These are phyloP conservation scores for Drosophila kohkoa DNA, from an alignment of 1,140 invertebrate species.

Conservation along the genomic window DNA sequence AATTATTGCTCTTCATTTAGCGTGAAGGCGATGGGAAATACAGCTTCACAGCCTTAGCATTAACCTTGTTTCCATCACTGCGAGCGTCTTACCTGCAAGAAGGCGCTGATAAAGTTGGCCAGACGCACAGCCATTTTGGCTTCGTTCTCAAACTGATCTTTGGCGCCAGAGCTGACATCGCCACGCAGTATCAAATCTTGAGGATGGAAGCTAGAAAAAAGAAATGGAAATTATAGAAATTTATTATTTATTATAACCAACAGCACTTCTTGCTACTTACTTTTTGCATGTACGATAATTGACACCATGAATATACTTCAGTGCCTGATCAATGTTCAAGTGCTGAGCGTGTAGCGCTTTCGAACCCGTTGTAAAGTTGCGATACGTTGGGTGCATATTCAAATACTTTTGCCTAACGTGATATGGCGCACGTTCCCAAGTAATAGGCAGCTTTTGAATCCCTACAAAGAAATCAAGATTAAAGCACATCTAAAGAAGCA, in stretches of 20 bases:
- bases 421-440: conserved; percentile 90
- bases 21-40: conserved; percentile 70
- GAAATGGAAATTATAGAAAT: neutral
- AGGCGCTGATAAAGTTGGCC: conserved; percentile 97
- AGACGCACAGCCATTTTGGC: conserved; percentile 97
- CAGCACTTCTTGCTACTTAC: conserved; percentile 39
- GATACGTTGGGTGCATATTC: conserved; percentile 90
- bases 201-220: conserved; percentile 87
- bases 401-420: conserved; percentile 90
- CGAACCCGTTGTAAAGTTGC: conserved; percentile 88
- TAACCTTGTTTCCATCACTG: neutral
- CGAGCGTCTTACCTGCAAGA: conserved; percentile 90
- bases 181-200: conserved; percentile 92
- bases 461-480: conserved; percentile 85
- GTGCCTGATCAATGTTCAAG: conserved; percentile 90
- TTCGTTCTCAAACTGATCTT: conserved; percentile 96
- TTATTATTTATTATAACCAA: neutral
- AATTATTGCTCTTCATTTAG: conserved; percentile 81
- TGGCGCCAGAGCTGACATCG: conserved; percentile 93
- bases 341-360: conserved; percentile 87
- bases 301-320: conserved; percentile 91
- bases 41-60: no score
- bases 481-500: neutral
- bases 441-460: conserved; percentile 92
- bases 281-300: conserved; percentile 90